These are phyloP conservation scores for Drosophila lacertosa DNA, from an alignment of 1,140 invertebrate species.

Conservation along the genomic window DNA sequence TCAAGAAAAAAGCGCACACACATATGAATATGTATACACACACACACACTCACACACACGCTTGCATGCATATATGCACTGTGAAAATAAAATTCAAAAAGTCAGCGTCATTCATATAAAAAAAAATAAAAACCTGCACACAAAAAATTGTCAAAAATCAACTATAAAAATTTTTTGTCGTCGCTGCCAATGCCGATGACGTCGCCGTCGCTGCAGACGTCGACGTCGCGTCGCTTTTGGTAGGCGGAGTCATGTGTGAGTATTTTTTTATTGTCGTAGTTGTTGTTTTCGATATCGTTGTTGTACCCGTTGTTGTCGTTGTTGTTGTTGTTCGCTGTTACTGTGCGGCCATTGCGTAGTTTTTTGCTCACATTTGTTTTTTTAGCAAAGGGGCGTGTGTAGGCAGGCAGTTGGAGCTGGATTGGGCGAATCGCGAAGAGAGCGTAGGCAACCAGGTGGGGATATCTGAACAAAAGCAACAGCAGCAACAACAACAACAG, in stretches of 20 bases:
- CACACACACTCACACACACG: background rate
- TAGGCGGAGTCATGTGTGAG: constrained; percentile 77
- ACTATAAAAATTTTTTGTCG: constrained; percentile 59
- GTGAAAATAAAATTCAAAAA: constrained; percentile 71
- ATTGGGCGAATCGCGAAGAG: constrained; percentile 54
- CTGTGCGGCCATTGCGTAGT: constrained; percentile 74
- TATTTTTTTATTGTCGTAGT: constrained; percentile 32
- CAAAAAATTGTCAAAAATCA: constrained; percentile 79
- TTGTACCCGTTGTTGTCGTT: constrained; percentile 27
- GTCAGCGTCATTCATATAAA: constrained; percentile 39
- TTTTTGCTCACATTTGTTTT: constrained; percentile 73
- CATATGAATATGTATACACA: constrained; percentile 17
- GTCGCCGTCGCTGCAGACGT: constrained; percentile 18
- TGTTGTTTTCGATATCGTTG: constrained; percentile 25
- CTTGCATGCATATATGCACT: constrained; percentile 10
- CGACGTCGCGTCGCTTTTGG: constrained; percentile 42
- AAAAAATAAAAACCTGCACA: constrained; percentile 23
- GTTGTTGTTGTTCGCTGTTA: constrained; percentile 18
- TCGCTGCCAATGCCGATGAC: constrained; percentile 22
- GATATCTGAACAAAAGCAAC: too few relatives aligned
- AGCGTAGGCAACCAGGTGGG: constrained; percentile 2
- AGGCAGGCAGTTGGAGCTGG: constrained; percentile 60
- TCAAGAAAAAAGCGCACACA: constrained; percentile 24
- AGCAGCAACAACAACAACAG: background rate
- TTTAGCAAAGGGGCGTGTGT: constrained; percentile 78